Base-by-base conservation (phyloP, 2,113 vertebrate genomes). In the Spilogale gracilis region DNA sequence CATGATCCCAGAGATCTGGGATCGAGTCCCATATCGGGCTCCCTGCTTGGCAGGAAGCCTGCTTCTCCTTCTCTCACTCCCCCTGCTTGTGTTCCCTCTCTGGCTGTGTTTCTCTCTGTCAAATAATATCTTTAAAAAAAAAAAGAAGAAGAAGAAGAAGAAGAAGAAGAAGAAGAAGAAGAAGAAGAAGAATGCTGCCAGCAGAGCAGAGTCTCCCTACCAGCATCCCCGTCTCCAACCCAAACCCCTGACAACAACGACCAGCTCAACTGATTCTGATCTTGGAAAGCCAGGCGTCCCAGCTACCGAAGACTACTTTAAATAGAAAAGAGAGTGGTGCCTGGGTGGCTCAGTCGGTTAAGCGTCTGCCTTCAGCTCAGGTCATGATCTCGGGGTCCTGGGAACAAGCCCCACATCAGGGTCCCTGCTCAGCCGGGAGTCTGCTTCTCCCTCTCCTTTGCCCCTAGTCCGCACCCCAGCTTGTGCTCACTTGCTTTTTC, bases 221-320 rank as follows among this genome's bases (percentile, higher is more conserved):
- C 95, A 96, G 67, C 45, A 61, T 50, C 95, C 95, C 89, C 30
- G 69, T 45, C 90, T 97, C 94, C 78, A 81, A 27, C 94, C 45
- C 95, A 88, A 73, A 61, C 74, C 97, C 97, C 95, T 96, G 92
- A 97, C 94, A 98, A 92, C 95, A 93, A 91, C 97, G 98, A 69
- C 97, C 97, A 97, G 97, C 97, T 98, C 97, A 69, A 84, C 89
- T 97, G 98, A 98, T 98, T 98, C 98, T 98, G 98, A 98, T 98
- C 96, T 91, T 76, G 96, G 98, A 97, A 98, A 97, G 94, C 92
- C 88, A 98, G 98, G 97, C 96, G 96, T 98, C 97, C 96, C 98
- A 86, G 96, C 97, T 96, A 98, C 97, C 3, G 97, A 98, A 98
- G 98, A 98, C 98, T 97, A 98, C 98, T 98, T 98, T 97, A 95